Evolutionary conservation across 37 sponge, comb jelly and placozoan species (phyloP).

Genomic region (Beroe forskalii): DNA sequence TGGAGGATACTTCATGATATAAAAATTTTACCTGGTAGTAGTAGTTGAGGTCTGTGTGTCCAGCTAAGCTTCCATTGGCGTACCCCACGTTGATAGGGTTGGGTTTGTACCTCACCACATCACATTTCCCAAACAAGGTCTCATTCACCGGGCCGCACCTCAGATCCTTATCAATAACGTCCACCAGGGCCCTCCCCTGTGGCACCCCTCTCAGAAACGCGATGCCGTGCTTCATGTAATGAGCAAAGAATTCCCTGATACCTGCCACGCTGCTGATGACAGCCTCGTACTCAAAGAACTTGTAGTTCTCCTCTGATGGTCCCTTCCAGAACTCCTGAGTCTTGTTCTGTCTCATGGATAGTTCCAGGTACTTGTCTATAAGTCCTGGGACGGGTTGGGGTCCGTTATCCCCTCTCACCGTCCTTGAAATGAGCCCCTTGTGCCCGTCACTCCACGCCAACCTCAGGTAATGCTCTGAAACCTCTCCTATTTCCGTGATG

Average conservation of each 20-base stretch:
- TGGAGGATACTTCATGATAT: too few species aligned
- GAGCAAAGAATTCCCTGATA: background rate
- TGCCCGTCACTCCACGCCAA: slow-evolving; percentile 25
- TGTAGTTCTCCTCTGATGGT: background rate
- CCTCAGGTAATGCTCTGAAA: background rate
- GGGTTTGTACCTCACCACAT: background rate
- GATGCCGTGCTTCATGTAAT: background rate
- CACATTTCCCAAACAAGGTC: background rate
- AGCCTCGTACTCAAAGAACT: background rate
- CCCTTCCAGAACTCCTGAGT: background rate
- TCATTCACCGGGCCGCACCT: background rate
- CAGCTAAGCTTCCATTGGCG: background rate
- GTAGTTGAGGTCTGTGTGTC: slow-evolving; percentile 13
- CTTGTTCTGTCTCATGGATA: background rate
- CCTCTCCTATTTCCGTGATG: background rate
- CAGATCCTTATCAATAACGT: background rate
- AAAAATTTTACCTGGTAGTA: slow-evolving; percentile 37
- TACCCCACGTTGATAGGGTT: background rate
- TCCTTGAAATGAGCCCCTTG: background rate
- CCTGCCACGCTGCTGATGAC: background rate
- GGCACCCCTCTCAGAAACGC: background rate
- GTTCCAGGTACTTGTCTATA: background rate
- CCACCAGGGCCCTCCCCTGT: background rate
- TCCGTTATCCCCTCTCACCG: background rate
- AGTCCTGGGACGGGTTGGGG: background rate